Evolutionary conservation across 2,888 invertebrate species (phyloP).

Genomic region (Entomobrya multifasciata): DNA sequence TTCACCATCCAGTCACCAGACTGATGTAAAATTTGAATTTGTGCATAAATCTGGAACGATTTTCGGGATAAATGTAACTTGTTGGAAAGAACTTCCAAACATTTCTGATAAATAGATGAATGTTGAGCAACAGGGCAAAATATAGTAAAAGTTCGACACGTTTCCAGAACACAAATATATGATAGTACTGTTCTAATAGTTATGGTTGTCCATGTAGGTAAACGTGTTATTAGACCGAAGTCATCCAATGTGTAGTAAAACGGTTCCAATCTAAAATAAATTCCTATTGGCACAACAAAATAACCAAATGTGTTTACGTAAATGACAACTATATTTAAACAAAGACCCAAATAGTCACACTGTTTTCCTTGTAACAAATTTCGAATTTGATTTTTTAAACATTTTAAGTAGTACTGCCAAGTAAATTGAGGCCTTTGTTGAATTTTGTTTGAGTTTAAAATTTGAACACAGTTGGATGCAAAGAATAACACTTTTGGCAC

Average conservation of each 20-base stretch:
- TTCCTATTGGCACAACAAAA: background rate
- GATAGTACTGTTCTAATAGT: background rate
- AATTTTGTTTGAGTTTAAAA: too few relatives aligned
- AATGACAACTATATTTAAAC: too few relatives aligned
- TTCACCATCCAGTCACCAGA: background rate
- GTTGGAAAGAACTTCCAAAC: background rate
- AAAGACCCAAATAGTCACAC: too few relatives aligned
- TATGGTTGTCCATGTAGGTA: background rate
- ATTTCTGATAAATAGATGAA: background rate
- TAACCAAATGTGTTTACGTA: background rate
- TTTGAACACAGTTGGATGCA: background rate
- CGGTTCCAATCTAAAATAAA: background rate
- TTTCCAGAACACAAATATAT: conserved; percentile 8
- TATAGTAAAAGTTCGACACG: background rate
- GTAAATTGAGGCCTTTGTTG: background rate
- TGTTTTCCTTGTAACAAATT: too few relatives aligned
- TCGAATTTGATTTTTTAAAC: too few relatives aligned
- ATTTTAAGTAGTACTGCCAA: too few relatives aligned
- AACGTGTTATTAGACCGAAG: background rate
- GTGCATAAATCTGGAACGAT: background rate
- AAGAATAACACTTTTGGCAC: too few relatives aligned
- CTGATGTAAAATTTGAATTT: background rate
- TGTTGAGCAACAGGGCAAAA: background rate
- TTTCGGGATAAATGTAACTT: background rate
- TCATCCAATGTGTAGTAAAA: background rate